Evolutionary conservation across 2,797 vertebrate species (phyloP), one percentile per base, ranked within the genome.

Genomic region (Pagetopsis macropterus): DNA sequence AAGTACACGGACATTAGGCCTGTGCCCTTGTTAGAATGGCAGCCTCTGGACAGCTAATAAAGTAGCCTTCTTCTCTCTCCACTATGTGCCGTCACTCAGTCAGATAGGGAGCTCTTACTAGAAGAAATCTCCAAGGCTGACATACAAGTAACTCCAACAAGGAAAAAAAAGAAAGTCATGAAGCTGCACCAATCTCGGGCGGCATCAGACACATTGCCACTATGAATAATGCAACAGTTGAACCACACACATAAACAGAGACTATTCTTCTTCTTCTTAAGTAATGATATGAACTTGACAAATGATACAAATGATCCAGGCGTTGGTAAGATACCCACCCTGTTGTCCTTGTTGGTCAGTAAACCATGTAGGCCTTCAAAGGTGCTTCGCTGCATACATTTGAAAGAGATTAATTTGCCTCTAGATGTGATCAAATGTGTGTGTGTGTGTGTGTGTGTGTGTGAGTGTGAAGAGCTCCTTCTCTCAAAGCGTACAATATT

Each of bases 261-360:
- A 1, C 21, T 31, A 56, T 81, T n/a, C 66, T 75, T 79, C 60
- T 75, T 79, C 60, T 59, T 77, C 56, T 59, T 54, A 50, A 65
- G 59, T 86, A 81, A 89, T 69, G 75, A 74, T 71, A 72, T 77
- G 61, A 76, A 64, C 23, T 74, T 84, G 81, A 84, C 52, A 81
- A 88, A 93, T 82, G 82, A 89, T 74, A 83, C 60, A 83, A 88
- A 93, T 79, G 81, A 88, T 76, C 45, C n/a, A 54, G 59, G 11
- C 56, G n/a, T 54, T 58, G 71, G 56, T 72, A 51, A 60, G 21
- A 70, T 48, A 52, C 58, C 65, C 70, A 44, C 78, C 74, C 73
- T 82, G 70, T 63, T 80, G 84, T 84, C 87, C 90, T 90, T 87
- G 79, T 70, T 66, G 85, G 86, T 83, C 85, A 78, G 54, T 72